Conservation (phyloP, 2,888 invertebrate genomes). For the Idaea aversata region DNA sequence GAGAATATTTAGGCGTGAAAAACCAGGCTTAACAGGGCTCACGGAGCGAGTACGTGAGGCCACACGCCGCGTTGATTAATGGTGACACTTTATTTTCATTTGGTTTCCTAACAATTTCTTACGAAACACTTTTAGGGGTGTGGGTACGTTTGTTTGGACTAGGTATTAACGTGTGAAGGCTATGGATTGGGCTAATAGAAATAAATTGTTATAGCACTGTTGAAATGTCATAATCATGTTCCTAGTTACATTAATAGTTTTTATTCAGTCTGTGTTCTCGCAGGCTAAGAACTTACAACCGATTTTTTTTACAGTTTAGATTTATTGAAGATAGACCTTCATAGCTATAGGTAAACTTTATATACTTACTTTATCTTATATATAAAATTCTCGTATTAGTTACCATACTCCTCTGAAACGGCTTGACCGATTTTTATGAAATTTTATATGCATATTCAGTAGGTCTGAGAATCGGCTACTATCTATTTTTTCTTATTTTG, state of each 20-base stretch:
- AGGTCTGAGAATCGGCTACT: too few relatives aligned
- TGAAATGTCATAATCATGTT: not conserved
- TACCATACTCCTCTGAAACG: too few relatives aligned
- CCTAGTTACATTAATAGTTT: not conserved
- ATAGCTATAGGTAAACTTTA: too few relatives aligned
- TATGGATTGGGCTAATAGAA: not conserved
- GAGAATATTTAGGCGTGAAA: constrained; percentile 32
- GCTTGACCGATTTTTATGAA: too few relatives aligned
- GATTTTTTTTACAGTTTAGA: too few relatives aligned
- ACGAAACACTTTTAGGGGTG: not conserved
- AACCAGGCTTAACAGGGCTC: constrained; percentile 31
- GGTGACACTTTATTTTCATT: constrained; percentile 60
- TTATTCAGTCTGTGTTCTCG: not conserved
- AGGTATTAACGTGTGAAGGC: not conserved
- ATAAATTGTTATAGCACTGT: not conserved
- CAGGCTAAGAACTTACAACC: not conserved
- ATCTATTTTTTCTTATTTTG: too few relatives aligned
- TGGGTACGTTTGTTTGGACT: not conserved
- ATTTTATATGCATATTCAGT: too few relatives aligned
- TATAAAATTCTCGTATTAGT: too few relatives aligned
- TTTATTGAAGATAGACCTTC: too few relatives aligned
- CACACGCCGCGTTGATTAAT: constrained; percentile 56
- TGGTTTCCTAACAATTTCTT: constrained; percentile 19
- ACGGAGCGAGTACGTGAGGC: constrained; percentile 41
- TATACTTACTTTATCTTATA: too few relatives aligned